Evolutionary conservation across 2,797 vertebrate genomes (phyloP).

Genomic region (Muscicapa striata): DNA sequence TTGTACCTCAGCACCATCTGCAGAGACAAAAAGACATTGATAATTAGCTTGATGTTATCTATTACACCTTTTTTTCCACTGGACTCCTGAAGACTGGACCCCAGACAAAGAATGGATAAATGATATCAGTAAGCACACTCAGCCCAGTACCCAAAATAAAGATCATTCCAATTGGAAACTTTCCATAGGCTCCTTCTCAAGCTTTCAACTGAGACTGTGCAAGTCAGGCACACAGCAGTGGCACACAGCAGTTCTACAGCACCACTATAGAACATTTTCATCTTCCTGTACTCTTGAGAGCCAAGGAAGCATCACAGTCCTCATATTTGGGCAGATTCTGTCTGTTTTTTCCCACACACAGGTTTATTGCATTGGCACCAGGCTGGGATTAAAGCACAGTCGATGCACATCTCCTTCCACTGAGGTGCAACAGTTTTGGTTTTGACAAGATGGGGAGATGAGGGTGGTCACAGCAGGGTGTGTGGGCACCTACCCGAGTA

Average conservation of each 20-base stretch:
- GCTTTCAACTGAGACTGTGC: not conserved
- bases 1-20: conserved; percentile 66
- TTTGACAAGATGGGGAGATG: not conserved
- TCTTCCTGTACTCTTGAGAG: not conserved
- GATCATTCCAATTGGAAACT: not conserved
- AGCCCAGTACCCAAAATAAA: not conserved
- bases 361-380: not conserved
- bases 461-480: not conserved
- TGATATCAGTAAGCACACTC: not conserved
- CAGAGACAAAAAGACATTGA: not conserved
- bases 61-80: not conserved
- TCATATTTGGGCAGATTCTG: not conserved
- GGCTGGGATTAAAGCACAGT: not conserved
- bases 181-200: not conserved
- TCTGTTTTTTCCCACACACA: not conserved
- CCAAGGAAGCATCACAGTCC: not conserved
- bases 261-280: not conserved
- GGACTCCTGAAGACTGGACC: not conserved
- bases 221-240: not conserved
- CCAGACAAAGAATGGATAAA: not conserved
- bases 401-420: not conserved
- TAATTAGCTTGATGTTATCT: not conserved
- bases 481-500: conserved; percentile 61
- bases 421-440: not conserved
- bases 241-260: not conserved